Evolutionary conservation across 2,113 vertebrate species (phyloP).

Genomic region (Phylloscopus whistleri): DNA sequence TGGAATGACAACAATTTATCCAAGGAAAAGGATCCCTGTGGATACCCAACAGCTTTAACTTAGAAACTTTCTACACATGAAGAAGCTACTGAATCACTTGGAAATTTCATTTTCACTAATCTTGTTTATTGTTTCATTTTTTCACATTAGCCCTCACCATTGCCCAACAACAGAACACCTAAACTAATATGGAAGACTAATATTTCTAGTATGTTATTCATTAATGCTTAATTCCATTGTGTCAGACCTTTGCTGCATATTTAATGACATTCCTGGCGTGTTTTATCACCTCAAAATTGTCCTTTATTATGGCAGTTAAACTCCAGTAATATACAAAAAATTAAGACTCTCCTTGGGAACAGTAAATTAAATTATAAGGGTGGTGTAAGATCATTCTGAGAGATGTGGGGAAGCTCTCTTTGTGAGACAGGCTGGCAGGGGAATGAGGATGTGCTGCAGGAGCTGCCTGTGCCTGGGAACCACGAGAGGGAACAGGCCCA

Average conservation of each 20-base stretch:
- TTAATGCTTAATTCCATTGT: conserved; percentile 33
- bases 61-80: not conserved
- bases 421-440: not conserved
- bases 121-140: not conserved
- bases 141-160: not conserved
- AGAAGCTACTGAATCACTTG: not conserved
- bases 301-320: conserved; percentile 58
- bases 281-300: conserved; percentile 49
- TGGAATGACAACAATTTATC: not conserved
- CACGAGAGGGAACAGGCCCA: rapidly evolving
- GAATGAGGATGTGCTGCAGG: not conserved
- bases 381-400: not conserved
- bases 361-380: conserved; percentile 13
- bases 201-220: conserved; percentile 13
- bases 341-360: conserved; percentile 14
- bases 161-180: not conserved
- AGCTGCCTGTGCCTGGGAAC: not conserved
- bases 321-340: conserved; percentile 30
- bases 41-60: not conserved
- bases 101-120: not conserved
- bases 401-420: conserved; percentile 1
- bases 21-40: not conserved
- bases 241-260: conserved; percentile 2
- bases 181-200: conserved; percentile 46
- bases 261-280: not conserved